Evolutionary conservation across 1,140 invertebrate species (phyloP).

Genomic region (Tyrophagus putrescentiae): DNA sequence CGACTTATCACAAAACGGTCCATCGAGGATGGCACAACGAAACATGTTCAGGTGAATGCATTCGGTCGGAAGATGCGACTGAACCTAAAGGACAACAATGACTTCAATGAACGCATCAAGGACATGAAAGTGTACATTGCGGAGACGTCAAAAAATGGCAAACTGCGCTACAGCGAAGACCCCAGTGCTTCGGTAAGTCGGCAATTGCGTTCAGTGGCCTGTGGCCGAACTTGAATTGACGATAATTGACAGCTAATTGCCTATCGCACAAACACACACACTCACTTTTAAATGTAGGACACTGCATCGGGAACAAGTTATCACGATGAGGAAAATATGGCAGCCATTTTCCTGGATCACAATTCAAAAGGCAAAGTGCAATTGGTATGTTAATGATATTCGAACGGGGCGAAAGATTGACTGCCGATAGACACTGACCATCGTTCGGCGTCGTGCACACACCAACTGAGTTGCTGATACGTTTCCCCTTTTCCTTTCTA

Average conservation of each 20-base stretch:
- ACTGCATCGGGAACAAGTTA: slow-evolving; percentile 58
- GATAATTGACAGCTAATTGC: no score
- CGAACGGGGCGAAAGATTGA: not conserved
- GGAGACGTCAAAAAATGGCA: slow-evolving; percentile 49
- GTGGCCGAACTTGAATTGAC: no score
- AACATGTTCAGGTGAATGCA: slow-evolving; percentile 26
- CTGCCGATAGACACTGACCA: not conserved
- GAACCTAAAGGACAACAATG: slow-evolving; percentile 47
- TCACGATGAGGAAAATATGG: slow-evolving; percentile 66
- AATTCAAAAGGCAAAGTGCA: slow-evolving; percentile 56
- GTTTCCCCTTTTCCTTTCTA: slow-evolving; percentile 1
- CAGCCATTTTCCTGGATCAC: slow-evolving; percentile 61
- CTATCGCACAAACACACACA: no score
- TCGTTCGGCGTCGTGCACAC: not conserved
- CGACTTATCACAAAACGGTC: slow-evolving; percentile 28
- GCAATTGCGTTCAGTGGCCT: no score
- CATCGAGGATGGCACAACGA: not conserved
- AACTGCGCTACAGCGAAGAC: slow-evolving; percentile 67
- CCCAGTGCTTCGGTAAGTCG: slow-evolving; percentile 37
- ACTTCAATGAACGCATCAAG: slow-evolving; percentile 27
- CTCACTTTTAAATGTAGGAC: slow-evolving; percentile 8
- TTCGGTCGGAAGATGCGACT: slow-evolving; percentile 39
- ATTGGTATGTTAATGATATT: slow-evolving; percentile 50
- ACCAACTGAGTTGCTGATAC: not conserved
- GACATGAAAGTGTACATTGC: slow-evolving; percentile 57